Percentiles rank a stretch among this genome's conserved stretches.
These are phyloP conservation scores for Lordiphosa stackelbergi DNA, from an alignment of 1,140 invertebrate species.

Conservation along the genomic window DNA sequence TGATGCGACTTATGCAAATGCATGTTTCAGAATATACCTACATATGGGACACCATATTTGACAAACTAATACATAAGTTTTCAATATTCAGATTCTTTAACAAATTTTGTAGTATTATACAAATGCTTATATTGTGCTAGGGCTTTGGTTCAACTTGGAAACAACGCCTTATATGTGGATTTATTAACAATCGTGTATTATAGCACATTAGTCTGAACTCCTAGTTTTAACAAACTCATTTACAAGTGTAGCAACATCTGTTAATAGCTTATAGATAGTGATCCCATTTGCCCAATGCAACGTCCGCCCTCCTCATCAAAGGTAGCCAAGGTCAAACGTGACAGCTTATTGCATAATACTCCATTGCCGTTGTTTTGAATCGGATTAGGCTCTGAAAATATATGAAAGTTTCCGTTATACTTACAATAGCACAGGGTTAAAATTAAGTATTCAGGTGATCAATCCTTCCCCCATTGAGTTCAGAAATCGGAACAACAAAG, in stretches of 20 bases:
- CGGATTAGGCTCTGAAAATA: conserved; percentile 72
- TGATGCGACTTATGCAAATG: no score
- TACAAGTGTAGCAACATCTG: conserved; percentile 54
- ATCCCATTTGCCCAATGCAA: conserved; percentile 86
- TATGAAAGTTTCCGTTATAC: conserved; percentile 1
- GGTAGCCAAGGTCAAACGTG: conserved; percentile 90
- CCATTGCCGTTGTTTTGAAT: conserved; percentile 76
- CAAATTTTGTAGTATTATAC: no score
- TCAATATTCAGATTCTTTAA: no score
- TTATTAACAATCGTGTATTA: conserved; percentile 43
- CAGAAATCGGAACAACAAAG: no score
- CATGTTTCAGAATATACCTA: no score
- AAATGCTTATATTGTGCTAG: no score
- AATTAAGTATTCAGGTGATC: no score
- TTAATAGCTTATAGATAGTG: conserved; percentile 84
- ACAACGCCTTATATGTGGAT: conserved; percentile 7
- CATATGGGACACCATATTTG: no score
- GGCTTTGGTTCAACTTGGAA: no score
- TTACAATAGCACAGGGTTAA: no score
- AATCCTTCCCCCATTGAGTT: no score
- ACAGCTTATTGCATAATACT: conserved; percentile 89
- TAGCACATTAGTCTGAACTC: conserved; percentile 37
- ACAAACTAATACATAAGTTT: no score
- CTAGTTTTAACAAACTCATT: conserved; percentile 48
- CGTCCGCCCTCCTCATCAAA: conserved; percentile 92